Conservation (phyloP, 2,888 invertebrate species). For the Lasioglossum marginatum region DNA sequence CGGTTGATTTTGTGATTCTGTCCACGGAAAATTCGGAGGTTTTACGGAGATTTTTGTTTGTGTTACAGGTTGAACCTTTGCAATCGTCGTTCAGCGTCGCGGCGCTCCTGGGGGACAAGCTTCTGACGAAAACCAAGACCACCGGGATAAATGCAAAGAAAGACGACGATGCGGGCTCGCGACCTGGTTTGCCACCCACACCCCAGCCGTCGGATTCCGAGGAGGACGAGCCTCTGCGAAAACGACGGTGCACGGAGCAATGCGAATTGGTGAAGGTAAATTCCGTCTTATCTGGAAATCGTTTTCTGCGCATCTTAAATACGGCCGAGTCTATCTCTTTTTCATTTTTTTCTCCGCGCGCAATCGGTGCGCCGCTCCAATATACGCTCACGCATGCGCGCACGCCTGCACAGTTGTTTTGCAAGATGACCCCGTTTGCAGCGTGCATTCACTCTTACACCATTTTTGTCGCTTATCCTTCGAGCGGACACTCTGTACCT, state of each 20-base stretch:
- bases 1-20: not conserved
- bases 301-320: conserved; percentile 30
- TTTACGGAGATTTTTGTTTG: conserved; percentile 39
- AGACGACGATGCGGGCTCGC: conserved; percentile 49
- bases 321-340: conserved; percentile 20
- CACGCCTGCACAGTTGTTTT: conserved; percentile 57
- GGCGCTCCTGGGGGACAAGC: conserved; percentile 80
- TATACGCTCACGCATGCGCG: conserved; percentile 49
- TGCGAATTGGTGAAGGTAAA: conserved; percentile 86
- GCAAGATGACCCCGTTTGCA: conserved; percentile 65
- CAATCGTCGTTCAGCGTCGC: conserved; percentile 82
- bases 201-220: conserved; percentile 95
- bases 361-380: conserved; percentile 49
- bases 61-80: conserved; percentile 77
- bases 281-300: conserved; percentile 41
- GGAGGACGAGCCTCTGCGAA: conserved; percentile 87
- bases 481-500: conserved; percentile 60
- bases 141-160: conserved; percentile 35
- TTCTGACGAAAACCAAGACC: conserved; percentile 54
- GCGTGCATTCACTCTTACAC: conserved; percentile 64
- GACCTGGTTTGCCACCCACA: conserved; percentile 86
- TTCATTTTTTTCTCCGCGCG: conserved; percentile 45
- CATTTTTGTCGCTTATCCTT: conserved; percentile 66
- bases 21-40: not conserved
- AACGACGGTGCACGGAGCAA: conserved; percentile 85